Conservation (phyloP, 2,113 vertebrate genomes). For the Corythaeola cristata region DNA sequence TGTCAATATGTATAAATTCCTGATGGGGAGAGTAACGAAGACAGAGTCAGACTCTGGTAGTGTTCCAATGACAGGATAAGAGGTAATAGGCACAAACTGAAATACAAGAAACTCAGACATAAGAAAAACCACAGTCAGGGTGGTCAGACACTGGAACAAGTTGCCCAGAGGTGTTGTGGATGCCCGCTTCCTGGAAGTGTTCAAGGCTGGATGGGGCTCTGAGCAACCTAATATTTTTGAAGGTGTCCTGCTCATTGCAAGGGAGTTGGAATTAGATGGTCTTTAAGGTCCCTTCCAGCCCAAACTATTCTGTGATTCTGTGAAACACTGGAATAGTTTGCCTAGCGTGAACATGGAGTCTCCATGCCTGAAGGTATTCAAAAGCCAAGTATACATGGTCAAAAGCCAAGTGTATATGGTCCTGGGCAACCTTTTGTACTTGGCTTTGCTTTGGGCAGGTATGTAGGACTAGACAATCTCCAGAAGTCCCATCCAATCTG, state of each 20-base stretch:
- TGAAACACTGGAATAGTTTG: background rate
- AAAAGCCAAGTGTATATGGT: background rate
- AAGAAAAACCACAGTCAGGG: background rate
- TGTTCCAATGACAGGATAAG: background rate
- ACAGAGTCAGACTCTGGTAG: background rate
- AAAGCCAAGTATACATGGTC: background rate
- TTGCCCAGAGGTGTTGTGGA: too few species aligned
- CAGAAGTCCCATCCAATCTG: background rate
- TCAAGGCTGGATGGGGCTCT: background rate
- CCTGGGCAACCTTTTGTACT: background rate
- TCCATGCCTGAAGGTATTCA: background rate
- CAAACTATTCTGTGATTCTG: background rate
- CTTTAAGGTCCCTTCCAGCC: background rate
- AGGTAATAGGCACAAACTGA: background rate
- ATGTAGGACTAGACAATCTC: background rate
- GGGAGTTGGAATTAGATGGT: background rate
- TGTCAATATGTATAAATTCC: background rate
- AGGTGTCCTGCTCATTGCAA: background rate
- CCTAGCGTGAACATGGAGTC: background rate
- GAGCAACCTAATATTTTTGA: background rate
- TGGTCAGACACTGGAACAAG: too few species aligned
- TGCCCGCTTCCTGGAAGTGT: too few species aligned
- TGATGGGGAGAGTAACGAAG: background rate
- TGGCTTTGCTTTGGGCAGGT: background rate
- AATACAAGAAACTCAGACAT: background rate